Conservation (phyloP, 2,888 invertebrate genomes). For the Smittia aterrima region DNA sequence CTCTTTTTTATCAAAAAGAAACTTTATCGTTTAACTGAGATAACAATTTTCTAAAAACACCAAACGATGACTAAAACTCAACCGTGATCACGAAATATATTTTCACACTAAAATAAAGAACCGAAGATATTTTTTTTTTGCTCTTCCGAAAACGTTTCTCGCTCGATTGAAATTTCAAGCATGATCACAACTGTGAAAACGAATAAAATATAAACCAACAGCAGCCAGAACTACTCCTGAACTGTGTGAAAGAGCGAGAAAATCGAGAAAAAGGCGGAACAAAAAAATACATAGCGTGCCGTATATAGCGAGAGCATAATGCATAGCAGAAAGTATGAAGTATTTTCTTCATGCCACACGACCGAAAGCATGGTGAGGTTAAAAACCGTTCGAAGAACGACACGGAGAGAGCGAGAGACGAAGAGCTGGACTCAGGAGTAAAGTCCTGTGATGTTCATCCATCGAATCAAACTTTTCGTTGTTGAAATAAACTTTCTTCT, state of each 20-base stretch:
- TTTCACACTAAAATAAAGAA: conserved; percentile 20
- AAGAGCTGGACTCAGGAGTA: background rate
- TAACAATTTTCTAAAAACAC: too few species aligned
- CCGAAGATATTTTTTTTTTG: background rate
- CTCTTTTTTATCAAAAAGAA: background rate
- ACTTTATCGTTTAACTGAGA: background rate
- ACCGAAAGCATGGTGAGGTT: conserved; percentile 36
- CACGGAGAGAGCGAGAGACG: background rate
- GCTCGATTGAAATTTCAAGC: conserved; percentile 32
- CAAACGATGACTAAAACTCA: too few species aligned
- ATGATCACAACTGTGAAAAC: conserved; percentile 38
- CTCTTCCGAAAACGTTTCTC: conserved; percentile 7
- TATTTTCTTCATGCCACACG: conserved; percentile 35
- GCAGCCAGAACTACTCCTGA: conserved; percentile 31
- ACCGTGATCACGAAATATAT: conserved; percentile 20
- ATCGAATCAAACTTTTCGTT: too few species aligned
- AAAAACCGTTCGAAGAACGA: conserved; percentile 29
- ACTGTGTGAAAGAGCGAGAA: conserved; percentile 41
- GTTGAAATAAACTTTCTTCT: background rate
- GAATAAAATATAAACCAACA: conserved; percentile 39
- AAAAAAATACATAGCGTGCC: conserved; percentile 25
- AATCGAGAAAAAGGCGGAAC: conserved; percentile 39
- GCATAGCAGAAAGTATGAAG: conserved; percentile 37
- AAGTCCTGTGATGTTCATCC: background rate
- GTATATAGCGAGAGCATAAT: conserved; percentile 26